Conservation (phyloP, 2,888 invertebrate species). For the Cinara cedri region DNA sequence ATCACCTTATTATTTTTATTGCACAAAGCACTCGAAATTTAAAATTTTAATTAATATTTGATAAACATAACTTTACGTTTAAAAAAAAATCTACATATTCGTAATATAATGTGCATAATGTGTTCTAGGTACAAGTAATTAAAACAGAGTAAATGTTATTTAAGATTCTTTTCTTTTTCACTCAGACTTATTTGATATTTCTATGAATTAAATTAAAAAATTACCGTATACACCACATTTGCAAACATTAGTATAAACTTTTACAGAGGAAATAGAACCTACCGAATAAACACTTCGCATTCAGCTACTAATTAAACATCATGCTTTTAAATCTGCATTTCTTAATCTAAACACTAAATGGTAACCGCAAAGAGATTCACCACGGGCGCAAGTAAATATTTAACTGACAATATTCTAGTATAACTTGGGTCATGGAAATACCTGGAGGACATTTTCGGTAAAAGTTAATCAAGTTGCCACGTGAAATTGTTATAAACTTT, state of each 20-base stretch:
- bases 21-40: too few relatives aligned
- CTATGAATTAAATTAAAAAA: neutral
- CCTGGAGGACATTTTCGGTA: conserved; percentile 50
- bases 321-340: conserved; percentile 39
- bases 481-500: conserved; percentile 54
- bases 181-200: neutral
- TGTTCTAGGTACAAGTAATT: too few relatives aligned
- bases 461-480: conserved; percentile 55
- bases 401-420: conserved; percentile 47
- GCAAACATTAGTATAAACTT: conserved; percentile 31
- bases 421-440: conserved; percentile 47
- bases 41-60: neutral
- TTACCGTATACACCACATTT: neutral
- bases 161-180: neutral
- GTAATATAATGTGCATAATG: neutral
- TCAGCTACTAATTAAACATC: conserved; percentile 30
- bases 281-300: conserved; percentile 2
- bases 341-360: conserved; percentile 40
- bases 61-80: neutral
- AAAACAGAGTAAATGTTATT: neutral
- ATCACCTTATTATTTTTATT: too few relatives aligned
- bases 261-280: neutral
- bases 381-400: conserved; percentile 39
- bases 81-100: too few relatives aligned
- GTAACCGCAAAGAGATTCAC: conserved; percentile 45